Base-by-base conservation (phyloP, 2,797 vertebrate genomes). In the Diplodus sargus region DNA sequence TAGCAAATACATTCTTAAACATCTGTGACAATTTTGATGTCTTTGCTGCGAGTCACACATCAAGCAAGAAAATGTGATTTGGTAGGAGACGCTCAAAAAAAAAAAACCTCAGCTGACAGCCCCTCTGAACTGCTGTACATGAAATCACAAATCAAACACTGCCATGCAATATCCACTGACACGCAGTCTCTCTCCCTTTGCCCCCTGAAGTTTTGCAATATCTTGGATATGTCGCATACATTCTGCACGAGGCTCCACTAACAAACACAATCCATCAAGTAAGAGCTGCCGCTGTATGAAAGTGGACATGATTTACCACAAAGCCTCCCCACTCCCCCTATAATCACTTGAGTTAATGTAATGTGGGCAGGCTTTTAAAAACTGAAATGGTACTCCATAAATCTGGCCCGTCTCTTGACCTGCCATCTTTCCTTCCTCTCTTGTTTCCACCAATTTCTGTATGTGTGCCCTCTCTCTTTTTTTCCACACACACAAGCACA, bases 261-360 rank as follows among this genome's bases (percentile, higher is more conserved):
- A 87, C 84, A 92, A 92, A 93, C 87, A 86, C 83, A 74, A 89
- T 92, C 89, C 89, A 94, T 94, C 92, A 93, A 87, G 76, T 90
- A 83, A 85, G 76, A 85, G 84, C 86, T 69, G 83, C 74, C 10
- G 48, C 82, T 73, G 84, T 90, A 88, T 90, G 87, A 91, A 93
- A 94, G 88, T 92, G 79, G 90, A 89, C 82, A 86, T 94, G 91
- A 95, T 95, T 94, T 94, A 94, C 74, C 63, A 62, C 84, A 82
- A 86, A 62, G 76, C 84, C 89, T 80, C 78, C 81, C 70, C 75
- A 53, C 89, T 85, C 78, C 73, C 75, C 57, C 90, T 75, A 84
- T 95, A 93, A 94, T 95, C 89, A 88, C 85, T 73, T 76, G 68
- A 91, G 91, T 89, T 94, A 94, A 95, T 94, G 93, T 84, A 92